These are phyloP conservation scores for Dicyrtomina minuta DNA, from an alignment of 2,888 invertebrate species.

Conservation along the genomic window DNA sequence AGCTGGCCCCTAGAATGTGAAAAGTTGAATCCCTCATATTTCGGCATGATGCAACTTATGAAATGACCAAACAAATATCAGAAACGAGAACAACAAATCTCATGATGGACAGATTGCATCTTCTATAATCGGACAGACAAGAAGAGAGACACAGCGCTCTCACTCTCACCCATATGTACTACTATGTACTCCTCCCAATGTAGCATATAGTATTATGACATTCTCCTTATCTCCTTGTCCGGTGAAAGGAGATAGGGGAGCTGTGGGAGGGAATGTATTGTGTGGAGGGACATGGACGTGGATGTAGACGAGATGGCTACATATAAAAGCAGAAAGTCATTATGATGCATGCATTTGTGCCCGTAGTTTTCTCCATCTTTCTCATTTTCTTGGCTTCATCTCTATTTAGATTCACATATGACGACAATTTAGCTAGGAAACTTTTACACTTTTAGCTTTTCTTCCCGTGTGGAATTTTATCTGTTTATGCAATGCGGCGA, in stretches of 20 bases:
- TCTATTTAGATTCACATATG: slow-evolving; percentile 23
- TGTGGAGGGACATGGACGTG: neutral
- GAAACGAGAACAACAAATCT: slow-evolving; percentile 34
- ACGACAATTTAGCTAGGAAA: neutral
- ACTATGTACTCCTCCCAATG: neutral
- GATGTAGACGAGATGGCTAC: neutral
- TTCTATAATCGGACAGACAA: neutral
- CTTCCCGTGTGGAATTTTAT: slow-evolving; percentile 2
- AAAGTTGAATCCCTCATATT: slow-evolving; percentile 42
- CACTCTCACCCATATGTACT: no score
- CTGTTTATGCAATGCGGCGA: slow-evolving; percentile 6
- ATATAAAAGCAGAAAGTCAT: neutral
- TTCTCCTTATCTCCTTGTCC: neutral
- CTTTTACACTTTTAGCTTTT: slow-evolving; percentile 11
- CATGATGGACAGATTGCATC: slow-evolving; percentile 39
- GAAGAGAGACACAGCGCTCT: no score
- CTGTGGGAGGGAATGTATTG: no score
- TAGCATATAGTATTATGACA: neutral
- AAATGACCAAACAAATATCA: slow-evolving; percentile 39
- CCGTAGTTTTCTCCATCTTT: neutral
- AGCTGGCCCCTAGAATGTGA: slow-evolving; percentile 36
- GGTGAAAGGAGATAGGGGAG: no score
- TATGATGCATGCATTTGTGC: no score
- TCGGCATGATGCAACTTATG: slow-evolving; percentile 40
- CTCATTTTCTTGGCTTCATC: slow-evolving; percentile 11